These are phyloP conservation scores for Grapholita molesta DNA, from an alignment of 1,140 invertebrate genomes.

Conservation along the genomic window DNA sequence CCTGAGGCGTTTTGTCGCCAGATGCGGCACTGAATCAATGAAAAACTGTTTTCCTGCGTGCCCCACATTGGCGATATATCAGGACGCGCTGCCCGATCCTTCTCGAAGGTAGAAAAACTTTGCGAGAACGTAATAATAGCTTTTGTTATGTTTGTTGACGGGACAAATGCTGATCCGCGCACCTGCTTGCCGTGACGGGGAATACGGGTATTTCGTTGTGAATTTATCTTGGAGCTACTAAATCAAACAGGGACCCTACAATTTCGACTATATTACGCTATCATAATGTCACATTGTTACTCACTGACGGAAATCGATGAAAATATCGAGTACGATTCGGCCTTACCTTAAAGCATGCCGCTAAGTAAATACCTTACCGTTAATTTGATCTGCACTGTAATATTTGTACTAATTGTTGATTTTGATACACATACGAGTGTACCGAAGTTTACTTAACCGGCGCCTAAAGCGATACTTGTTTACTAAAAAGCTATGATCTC, in stretches of 20 bases:
- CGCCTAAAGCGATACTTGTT: too few species aligned
- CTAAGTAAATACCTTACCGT: not conserved
- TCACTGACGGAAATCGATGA: not conserved
- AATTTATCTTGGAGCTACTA: slow-evolving; percentile 24
- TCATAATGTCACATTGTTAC: not conserved
- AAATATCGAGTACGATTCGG: not conserved
- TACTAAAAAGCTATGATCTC: too few species aligned
- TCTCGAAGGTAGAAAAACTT: slow-evolving; percentile 37
- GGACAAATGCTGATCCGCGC: slow-evolving; percentile 54
- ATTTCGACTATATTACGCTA: not conserved
- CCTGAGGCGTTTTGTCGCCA: slow-evolving; percentile 70
- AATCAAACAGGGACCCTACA: not conserved
- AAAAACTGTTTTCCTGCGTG: slow-evolving; percentile 74
- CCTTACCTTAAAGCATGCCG: not conserved
- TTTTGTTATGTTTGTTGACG: slow-evolving; percentile 54
- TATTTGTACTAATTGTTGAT: not conserved
- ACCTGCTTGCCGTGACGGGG: slow-evolving; percentile 53
- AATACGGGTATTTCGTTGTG: slow-evolving; percentile 40
- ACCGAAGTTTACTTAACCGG: too few species aligned
- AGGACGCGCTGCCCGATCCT: slow-evolving; percentile 35
- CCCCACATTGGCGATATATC: slow-evolving; percentile 60
- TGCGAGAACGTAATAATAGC: slow-evolving; percentile 55
- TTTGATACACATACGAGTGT: not conserved
- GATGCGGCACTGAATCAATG: slow-evolving; percentile 74
- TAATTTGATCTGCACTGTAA: not conserved